phyloP scores from a whole-genome alignment of 2,888 invertebrate genomes.

The Habrosyne pyritoides region DNA sequence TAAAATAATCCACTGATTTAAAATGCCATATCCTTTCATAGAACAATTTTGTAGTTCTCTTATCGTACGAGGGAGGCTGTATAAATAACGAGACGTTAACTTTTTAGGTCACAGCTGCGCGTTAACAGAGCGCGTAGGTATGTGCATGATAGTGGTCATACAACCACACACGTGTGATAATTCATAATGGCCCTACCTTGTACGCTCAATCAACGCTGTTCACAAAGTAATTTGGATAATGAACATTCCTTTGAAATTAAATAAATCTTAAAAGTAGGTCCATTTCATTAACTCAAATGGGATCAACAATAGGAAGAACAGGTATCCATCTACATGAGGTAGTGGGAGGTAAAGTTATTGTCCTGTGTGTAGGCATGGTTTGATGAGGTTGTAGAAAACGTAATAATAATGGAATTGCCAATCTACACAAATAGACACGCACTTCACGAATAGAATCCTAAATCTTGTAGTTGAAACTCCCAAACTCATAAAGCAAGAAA shows the following conservation, averaged over 20 bases:
- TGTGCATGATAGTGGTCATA: constrained; percentile 50
- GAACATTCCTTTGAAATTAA: constrained; percentile 21
- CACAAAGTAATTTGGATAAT: constrained; percentile 11
- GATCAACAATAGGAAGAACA: too few relatives aligned
- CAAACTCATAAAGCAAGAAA: too few relatives aligned
- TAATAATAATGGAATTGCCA: too few relatives aligned
- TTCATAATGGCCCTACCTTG: constrained; percentile 58
- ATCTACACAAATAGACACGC: too few relatives aligned
- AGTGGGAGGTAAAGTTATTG: too few relatives aligned
- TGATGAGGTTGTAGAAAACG: too few relatives aligned
- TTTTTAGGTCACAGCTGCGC: constrained; percentile 80
- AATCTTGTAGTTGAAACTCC: too few relatives aligned
- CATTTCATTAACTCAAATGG: too few relatives aligned
- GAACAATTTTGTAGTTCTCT: constrained; percentile 26
- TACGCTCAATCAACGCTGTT: constrained; percentile 33
- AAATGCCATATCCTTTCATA: constrained; percentile 30
- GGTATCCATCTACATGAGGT: too few relatives aligned
- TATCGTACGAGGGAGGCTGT: constrained; percentile 20
- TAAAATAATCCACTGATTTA: too few relatives aligned
- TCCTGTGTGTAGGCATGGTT: too few relatives aligned
- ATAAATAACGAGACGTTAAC: constrained; percentile 42
- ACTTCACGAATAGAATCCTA: too few relatives aligned
- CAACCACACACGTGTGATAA: constrained; percentile 43
- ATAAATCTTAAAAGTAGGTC: constrained; percentile 19
- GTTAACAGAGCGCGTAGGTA: constrained; percentile 55